Percentiles rank a stretch among this genome's conserved stretches.
Conservation (phyloP, 2,888 invertebrate species). For the Amiota minor region DNA sequence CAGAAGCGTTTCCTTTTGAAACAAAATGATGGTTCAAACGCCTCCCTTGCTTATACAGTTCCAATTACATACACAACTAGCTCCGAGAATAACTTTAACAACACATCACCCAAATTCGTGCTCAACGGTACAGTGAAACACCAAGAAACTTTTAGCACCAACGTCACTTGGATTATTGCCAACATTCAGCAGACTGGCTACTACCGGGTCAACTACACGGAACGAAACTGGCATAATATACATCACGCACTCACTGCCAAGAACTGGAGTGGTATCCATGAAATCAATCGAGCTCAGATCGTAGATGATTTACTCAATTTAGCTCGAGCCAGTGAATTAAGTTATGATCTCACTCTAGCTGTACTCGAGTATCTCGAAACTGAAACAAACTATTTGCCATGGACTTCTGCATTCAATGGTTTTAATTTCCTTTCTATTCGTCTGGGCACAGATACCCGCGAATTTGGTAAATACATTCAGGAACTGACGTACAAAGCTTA, state of each 20-base stretch:
- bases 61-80: constrained; percentile 69
- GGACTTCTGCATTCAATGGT: constrained; percentile 79
- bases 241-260: constrained; percentile 39
- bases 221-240: constrained; percentile 76
- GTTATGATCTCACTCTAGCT: constrained; percentile 78
- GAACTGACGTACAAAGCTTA: constrained; percentile 75
- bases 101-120: constrained; percentile 59
- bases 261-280: constrained; percentile 75
- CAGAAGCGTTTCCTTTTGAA: constrained; percentile 70
- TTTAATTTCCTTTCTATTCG: constrained; percentile 70
- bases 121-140: constrained; percentile 28
- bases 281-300: constrained; percentile 83
- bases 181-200: constrained; percentile 71
- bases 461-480: constrained; percentile 73
- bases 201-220: constrained; percentile 83
- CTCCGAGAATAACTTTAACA: constrained; percentile 50
- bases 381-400: constrained; percentile 84
- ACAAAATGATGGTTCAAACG: constrained; percentile 49
- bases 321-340: constrained; percentile 79
- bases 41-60: constrained; percentile 57
- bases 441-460: constrained; percentile 57
- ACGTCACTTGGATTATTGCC: constrained; percentile 63
- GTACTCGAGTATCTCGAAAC: constrained; percentile 80
- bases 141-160: background rate
- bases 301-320: constrained; percentile 86